Conservation (phyloP, 2,888 invertebrate species). For the Meteorus cinctellus region DNA sequence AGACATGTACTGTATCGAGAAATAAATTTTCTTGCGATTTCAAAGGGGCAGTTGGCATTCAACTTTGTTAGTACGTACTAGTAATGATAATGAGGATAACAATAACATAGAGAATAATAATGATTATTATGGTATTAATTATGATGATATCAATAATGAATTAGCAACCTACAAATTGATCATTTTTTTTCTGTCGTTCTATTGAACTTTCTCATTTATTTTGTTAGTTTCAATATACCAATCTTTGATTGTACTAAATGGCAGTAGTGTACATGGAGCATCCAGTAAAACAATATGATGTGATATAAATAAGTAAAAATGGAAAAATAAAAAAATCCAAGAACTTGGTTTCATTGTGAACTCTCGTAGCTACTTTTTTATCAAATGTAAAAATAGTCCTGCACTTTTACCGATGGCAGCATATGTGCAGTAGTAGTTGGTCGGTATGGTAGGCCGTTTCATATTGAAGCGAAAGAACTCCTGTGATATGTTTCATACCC, state of each 20-base stretch:
- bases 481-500: neutral
- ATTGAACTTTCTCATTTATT: constrained; percentile 41
- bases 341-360: neutral
- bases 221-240: constrained; percentile 40
- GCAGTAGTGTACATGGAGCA: constrained; percentile 54
- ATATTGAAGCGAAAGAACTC: neutral
- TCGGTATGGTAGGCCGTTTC: neutral
- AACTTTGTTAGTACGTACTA: constrained; percentile 23
- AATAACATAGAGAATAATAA: neutral
- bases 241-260: constrained; percentile 26
- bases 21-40: constrained; percentile 24
- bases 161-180: constrained; percentile 36
- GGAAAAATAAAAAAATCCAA: neutral
- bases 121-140: neutral
- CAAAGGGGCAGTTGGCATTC: constrained; percentile 24
- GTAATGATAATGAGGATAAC: neutral
- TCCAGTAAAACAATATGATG: constrained; percentile 59
- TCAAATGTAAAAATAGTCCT: neutral
- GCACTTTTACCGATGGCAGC: neutral
- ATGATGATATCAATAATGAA: neutral
- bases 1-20: neutral
- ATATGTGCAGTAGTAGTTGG: neutral
- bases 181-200: constrained; percentile 51
- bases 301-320: constrained; percentile 49
- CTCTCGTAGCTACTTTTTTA: neutral